These are phyloP conservation scores for Ophonus ardosiacus DNA, from an alignment of 2,888 invertebrate species.

Conservation along the genomic window DNA sequence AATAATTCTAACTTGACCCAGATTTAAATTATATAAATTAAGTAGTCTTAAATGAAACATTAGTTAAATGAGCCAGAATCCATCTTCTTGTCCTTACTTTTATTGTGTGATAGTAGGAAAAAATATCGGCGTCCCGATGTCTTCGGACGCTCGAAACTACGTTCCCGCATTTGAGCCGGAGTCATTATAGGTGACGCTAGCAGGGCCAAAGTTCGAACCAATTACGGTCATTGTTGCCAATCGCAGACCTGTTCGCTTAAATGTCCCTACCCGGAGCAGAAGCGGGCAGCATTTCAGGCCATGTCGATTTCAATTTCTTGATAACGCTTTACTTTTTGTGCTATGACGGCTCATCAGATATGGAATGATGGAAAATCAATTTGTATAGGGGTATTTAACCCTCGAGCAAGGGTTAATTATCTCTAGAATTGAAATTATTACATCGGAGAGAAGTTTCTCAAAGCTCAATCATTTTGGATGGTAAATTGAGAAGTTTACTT, in stretches of 20 bases:
- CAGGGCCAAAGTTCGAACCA: slow-evolving; percentile 75
- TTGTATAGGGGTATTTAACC: slow-evolving; percentile 64
- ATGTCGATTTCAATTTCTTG: slow-evolving; percentile 74
- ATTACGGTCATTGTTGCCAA: slow-evolving; percentile 76
- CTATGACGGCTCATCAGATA: slow-evolving; percentile 65
- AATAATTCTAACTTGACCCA: no score
- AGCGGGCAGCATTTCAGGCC: slow-evolving; percentile 66
- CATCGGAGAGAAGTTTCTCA: neutral
- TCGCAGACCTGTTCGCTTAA: slow-evolving; percentile 73
- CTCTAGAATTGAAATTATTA: slow-evolving; percentile 58
- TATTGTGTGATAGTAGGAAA: neutral
- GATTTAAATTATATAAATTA: no score
- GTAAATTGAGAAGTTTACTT: no score
- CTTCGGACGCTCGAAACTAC: slow-evolving; percentile 50
- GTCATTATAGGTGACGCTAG: slow-evolving; percentile 72
- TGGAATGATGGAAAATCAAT: slow-evolving; percentile 63
- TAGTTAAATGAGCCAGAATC: neutral
- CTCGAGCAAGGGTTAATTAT: slow-evolving; percentile 59
- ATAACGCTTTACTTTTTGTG: slow-evolving; percentile 68
- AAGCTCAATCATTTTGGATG: neutral
- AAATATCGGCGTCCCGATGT: neutral
- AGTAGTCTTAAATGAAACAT: no score
- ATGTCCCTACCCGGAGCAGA: slow-evolving; percentile 67
- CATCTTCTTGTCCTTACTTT: neutral
- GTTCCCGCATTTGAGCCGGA: slow-evolving; percentile 67